phyloP scores from a whole-genome alignment of 2,888 invertebrate genomes.

The Amblyteles armatorius region DNA sequence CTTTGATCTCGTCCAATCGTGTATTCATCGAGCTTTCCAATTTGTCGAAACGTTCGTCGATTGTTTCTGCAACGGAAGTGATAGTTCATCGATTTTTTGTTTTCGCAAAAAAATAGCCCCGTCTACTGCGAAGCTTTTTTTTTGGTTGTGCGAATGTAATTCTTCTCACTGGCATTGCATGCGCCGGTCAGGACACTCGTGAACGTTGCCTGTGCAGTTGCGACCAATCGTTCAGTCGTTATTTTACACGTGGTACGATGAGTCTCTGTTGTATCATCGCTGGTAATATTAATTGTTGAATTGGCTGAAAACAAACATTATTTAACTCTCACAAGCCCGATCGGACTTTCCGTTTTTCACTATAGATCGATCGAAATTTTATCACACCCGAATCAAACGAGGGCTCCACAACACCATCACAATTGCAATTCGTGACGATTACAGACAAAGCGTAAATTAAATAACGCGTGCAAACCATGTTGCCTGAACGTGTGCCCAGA shows the following conservation, averaged over 20 bases:
- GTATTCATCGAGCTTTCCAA: conserved; percentile 73
- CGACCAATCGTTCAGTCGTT: conserved; percentile 82
- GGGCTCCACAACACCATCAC: conserved; percentile 28
- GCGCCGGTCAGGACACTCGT: conserved; percentile 83
- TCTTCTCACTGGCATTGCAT: conserved; percentile 80
- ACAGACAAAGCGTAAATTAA: conserved; percentile 28
- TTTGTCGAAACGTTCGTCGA: conserved; percentile 73
- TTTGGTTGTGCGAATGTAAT: not conserved
- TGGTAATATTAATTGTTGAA: conserved; percentile 58
- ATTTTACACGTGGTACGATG: conserved; percentile 83
- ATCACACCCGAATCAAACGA: conserved; percentile 41
- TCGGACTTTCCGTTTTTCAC: not conserved
- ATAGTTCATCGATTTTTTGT: not conserved
- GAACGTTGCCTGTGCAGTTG: conserved; percentile 83
- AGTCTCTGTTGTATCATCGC: conserved; percentile 77
- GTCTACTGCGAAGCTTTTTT: not conserved
- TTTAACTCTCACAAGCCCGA: not conserved
- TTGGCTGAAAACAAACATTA: conserved; percentile 28
- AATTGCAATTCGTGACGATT: conserved; percentile 17
- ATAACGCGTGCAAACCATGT: conserved; percentile 34
- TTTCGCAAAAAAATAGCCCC: not conserved
- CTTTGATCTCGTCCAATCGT: conserved; percentile 73
- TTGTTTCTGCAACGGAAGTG: conserved; percentile 70
- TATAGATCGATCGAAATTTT: not conserved
- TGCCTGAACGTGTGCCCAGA: conserved; percentile 18